A percentile compares a stretch with the other conserved stretches of the same genome.
Evolutionary conservation across 2,888 invertebrate genomes (phyloP).

Genomic region (Cryptus viduatorius): DNA sequence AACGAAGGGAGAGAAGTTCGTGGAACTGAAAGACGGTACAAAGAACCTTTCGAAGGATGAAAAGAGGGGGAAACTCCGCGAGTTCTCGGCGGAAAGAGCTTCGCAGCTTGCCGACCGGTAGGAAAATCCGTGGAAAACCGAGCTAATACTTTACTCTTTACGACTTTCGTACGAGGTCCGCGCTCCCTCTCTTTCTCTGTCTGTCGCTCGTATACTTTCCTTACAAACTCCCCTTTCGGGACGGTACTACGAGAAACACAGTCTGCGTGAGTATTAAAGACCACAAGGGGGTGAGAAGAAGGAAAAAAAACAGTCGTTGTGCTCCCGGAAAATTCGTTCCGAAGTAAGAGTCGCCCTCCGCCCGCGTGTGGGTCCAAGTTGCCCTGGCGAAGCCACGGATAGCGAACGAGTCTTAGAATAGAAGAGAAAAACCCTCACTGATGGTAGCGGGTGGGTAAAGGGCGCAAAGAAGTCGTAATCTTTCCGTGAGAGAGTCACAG

Average conservation of each 20-base stretch:
- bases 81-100: slow-evolving; percentile 34
- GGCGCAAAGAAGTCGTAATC: slow-evolving; percentile 58
- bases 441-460: slow-evolving; percentile 4
- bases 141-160: slow-evolving; percentile 70
- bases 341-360: neutral
- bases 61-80: neutral
- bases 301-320: slow-evolving; percentile 16
- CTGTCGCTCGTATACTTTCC: slow-evolving; percentile 25
- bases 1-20: slow-evolving; percentile 39
- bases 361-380: neutral
- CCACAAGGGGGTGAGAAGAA: slow-evolving; percentile 27
- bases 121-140: slow-evolving; percentile 66
- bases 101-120: slow-evolving; percentile 47
- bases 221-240: neutral
- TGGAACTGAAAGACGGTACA: slow-evolving; percentile 43
- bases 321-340: slow-evolving; percentile 10
- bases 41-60: slow-evolving; percentile 10
- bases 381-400: neutral
- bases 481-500: slow-evolving; percentile 33
- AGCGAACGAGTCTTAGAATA: slow-evolving; percentile 11
- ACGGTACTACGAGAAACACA: neutral
- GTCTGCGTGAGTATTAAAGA: slow-evolving; percentile 14
- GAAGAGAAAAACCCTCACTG: slow-evolving; percentile 8
- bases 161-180: slow-evolving; percentile 64
- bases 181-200: neutral